phyloP scores from a whole-genome alignment of 2,113 vertebrate species.

The Galbula dea region DNA sequence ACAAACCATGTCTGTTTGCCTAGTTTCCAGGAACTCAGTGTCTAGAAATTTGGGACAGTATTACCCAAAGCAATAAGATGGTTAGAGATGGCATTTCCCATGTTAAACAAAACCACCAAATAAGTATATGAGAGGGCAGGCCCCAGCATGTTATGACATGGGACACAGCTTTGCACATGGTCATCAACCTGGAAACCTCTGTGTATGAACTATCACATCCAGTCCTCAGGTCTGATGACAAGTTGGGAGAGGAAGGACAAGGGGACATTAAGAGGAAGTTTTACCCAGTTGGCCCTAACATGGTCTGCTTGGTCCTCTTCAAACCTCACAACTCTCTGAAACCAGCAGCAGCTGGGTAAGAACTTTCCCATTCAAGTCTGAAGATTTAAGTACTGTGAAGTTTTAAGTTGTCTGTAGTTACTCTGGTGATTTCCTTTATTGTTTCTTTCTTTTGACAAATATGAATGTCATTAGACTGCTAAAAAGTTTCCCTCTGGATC shows the following conservation, averaged over 20 bases:
- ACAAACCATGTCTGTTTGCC: accelerated
- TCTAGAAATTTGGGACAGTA: not conserved
- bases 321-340: not conserved
- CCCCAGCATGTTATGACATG: accelerated
- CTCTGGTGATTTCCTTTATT: slow-evolving; percentile 10
- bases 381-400: not conserved
- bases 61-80: not conserved
- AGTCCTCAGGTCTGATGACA: not conserved
- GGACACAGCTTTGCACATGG: accelerated
- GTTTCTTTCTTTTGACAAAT: not conserved
- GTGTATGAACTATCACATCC: not conserved
- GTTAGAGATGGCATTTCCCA: not conserved
- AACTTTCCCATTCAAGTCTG: not conserved
- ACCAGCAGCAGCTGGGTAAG: not conserved
- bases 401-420: not conserved
- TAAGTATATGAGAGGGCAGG: not conserved
- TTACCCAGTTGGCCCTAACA: not conserved
- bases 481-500: not conserved
- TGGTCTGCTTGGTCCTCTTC: not conserved
- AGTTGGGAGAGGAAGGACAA: not conserved
- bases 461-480: not conserved
- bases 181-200: not conserved
- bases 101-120: not conserved
- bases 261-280: not conserved
- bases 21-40: not conserved